Conservation (phyloP, 2,888 invertebrate species). For the Pogonocherus hispidulus region DNA sequence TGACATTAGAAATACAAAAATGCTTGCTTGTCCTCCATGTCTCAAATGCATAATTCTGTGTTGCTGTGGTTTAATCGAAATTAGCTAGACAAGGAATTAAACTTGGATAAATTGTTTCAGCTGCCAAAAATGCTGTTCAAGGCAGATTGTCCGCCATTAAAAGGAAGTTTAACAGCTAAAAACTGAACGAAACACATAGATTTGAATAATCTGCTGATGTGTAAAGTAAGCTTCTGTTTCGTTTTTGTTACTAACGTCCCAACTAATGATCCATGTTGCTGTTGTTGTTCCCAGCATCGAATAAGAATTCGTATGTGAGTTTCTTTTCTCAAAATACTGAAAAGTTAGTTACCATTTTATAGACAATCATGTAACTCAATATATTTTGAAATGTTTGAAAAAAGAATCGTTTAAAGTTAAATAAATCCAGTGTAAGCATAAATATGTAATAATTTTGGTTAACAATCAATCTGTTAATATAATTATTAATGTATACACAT, state of each 20-base stretch:
- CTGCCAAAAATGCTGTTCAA: constrained; percentile 48
- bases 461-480: too few relatives aligned
- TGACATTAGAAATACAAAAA: constrained; percentile 3
- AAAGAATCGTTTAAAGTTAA: too few relatives aligned
- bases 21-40: neutral
- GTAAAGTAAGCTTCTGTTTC: constrained; percentile 27
- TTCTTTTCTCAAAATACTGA: neutral
- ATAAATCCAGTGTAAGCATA: too few relatives aligned
- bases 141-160: constrained; percentile 46
- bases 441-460: too few relatives aligned
- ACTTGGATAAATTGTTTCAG: constrained; percentile 48
- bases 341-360: too few relatives aligned
- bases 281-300: neutral
- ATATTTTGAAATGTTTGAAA: too few relatives aligned
- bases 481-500: too few relatives aligned
- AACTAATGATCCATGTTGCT: neutral
- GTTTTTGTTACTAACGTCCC: constrained; percentile 27
- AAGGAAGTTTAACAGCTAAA: constrained; percentile 47
- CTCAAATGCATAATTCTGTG: neutral
- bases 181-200: constrained; percentile 21
- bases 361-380: too few relatives aligned
- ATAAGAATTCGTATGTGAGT: neutral
- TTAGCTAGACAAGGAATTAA: constrained; percentile 11
- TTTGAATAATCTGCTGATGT: constrained; percentile 18
- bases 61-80: constrained; percentile 3